Evolutionary conservation across 2,888 invertebrate genomes (phyloP).

Genomic region (Eilema sororculum): DNA sequence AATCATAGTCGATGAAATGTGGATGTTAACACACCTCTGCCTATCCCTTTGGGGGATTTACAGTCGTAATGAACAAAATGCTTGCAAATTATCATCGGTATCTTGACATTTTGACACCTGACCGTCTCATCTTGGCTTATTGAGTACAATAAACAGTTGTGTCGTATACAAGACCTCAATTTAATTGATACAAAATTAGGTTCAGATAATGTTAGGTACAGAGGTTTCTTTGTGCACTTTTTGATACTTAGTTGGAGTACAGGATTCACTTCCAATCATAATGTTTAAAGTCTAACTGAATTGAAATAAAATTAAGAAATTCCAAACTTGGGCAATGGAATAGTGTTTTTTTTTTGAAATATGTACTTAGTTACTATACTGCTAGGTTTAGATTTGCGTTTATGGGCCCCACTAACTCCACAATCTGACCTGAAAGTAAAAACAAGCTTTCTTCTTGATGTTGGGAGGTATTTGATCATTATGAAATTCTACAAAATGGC

Average conservation of each 20-base stretch:
- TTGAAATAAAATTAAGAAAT: background rate
- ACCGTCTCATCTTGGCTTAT: background rate
- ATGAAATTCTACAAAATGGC: background rate
- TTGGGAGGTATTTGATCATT: background rate
- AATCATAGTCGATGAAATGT: too few species aligned
- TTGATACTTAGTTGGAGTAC: background rate
- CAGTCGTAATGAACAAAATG: background rate
- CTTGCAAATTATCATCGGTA: background rate
- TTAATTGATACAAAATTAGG: background rate
- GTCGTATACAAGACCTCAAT: background rate
- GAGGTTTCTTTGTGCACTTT: constrained; percentile 1
- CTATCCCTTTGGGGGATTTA: too few species aligned
- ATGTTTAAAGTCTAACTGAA: background rate
- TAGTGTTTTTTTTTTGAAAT: background rate
- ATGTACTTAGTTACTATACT: too few species aligned
- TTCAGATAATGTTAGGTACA: constrained; percentile 5
- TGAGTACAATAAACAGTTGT: background rate
- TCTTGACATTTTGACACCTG: background rate
- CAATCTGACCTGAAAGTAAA: too few species aligned
- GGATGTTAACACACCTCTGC: too few species aligned
- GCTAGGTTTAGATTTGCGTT: too few species aligned
- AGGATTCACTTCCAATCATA: background rate
- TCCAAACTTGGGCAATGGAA: background rate
- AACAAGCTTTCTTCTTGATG: too few species aligned
- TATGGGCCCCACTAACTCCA: too few species aligned